Conservation (phyloP, 2,888 invertebrate genomes). For the Eupithecia tripunctaria region DNA sequence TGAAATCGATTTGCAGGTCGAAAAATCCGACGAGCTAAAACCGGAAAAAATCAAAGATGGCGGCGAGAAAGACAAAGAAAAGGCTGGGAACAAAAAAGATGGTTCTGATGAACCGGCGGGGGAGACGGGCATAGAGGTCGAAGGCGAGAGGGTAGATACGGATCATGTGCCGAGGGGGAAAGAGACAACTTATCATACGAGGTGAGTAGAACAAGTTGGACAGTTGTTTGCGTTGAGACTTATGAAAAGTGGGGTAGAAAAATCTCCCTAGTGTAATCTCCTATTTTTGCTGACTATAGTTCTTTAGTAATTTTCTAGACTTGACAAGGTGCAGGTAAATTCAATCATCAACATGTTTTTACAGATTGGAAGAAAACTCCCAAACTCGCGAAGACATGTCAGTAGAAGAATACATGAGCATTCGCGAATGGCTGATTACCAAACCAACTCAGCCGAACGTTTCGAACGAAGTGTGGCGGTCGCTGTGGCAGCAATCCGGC, state of each 20-base stretch:
- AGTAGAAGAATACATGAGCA: slow-evolving; percentile 66
- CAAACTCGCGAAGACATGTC: slow-evolving; percentile 60
- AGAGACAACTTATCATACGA: slow-evolving; percentile 92
- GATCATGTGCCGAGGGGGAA: slow-evolving; percentile 86
- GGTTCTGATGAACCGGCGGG: slow-evolving; percentile 75
- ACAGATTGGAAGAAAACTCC: slow-evolving; percentile 56
- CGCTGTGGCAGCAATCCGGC: slow-evolving; percentile 84
- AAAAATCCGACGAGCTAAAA: slow-evolving; percentile 73
- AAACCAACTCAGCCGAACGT: slow-evolving; percentile 46
- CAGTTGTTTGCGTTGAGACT: background rate
- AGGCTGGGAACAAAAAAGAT: slow-evolving; percentile 72
- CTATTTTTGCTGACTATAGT: no score
- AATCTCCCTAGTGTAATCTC: no score
- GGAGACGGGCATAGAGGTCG: slow-evolving; percentile 86
- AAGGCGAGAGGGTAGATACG: slow-evolving; percentile 90
- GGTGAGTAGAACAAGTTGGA: slow-evolving; percentile 65
- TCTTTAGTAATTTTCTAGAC: no score
- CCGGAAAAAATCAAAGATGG: slow-evolving; percentile 72
- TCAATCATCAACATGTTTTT: background rate
- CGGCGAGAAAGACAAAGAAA: slow-evolving; percentile 76
- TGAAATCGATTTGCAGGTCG: slow-evolving; percentile 55
- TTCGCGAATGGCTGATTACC: slow-evolving; percentile 60
- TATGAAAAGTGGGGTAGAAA: no score
- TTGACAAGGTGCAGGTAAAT: no score
- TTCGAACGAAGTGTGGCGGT: slow-evolving; percentile 84